These are phyloP conservation scores for Chrysemys picta DNA, from an alignment of 2,113 vertebrate species.

Conservation along the genomic window DNA sequence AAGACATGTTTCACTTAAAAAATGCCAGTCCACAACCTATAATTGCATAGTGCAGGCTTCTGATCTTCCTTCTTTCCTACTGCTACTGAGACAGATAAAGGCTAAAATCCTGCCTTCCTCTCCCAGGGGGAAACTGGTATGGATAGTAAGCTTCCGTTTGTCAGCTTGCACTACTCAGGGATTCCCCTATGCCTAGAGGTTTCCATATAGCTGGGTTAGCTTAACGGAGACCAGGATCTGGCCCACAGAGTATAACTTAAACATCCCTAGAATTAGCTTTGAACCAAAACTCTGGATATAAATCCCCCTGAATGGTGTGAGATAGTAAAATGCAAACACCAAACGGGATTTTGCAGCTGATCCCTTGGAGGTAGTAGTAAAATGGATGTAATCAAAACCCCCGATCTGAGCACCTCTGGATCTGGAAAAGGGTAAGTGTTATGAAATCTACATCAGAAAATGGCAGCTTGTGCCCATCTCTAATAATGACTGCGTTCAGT, in stretches of 20 bases:
- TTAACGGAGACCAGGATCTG: neutral
- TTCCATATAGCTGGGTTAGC: neutral
- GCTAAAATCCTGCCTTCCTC: neutral
- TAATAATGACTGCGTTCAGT: neutral
- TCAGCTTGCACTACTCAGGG: neutral
- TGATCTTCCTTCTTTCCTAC: neutral
- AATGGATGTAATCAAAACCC: neutral
- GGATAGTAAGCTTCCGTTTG: neutral
- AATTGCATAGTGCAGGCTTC: fast-evolving
- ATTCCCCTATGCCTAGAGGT: neutral
- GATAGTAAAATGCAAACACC: neutral
- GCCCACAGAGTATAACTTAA: neutral
- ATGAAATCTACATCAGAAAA: neutral
- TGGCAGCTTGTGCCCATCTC: neutral
- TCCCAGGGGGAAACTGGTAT: neutral
- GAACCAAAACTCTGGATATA: neutral
- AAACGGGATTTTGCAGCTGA: neutral
- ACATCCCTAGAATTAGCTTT: fast-evolving
- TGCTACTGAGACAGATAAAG: neutral
- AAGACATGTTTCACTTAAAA: neutral
- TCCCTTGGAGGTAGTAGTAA: neutral
- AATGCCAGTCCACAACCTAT: neutral
- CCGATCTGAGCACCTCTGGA: neutral
- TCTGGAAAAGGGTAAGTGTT: neutral
- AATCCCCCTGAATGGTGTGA: neutral